Evolutionary conservation across 2,888 invertebrate genomes (phyloP).

Genomic region (Cataglyphis altisquamis): DNA sequence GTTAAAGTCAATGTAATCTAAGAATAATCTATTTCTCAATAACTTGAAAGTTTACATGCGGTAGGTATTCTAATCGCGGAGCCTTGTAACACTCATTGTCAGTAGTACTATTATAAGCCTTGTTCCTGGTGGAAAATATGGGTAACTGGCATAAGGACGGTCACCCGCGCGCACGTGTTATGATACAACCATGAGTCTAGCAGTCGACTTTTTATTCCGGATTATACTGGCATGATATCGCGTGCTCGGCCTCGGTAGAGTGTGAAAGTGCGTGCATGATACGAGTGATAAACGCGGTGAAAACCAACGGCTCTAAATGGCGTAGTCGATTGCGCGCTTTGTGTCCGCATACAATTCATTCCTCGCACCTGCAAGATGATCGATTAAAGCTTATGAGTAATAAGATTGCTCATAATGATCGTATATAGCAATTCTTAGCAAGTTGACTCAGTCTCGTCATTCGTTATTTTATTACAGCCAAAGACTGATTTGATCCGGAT

Average conservation of each 20-base stretch:
- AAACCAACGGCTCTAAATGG: conserved; percentile 45
- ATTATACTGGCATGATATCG: conserved; percentile 36
- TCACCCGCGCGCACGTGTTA: conserved; percentile 60
- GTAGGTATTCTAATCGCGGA: conserved; percentile 54
- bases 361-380: conserved; percentile 66
- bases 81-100: conserved; percentile 6
- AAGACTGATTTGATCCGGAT: conserved; percentile 20
- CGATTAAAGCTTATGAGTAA: conserved; percentile 54
- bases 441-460: conserved; percentile 58
- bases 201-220: conserved; percentile 28
- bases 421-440: conserved; percentile 16
- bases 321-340: conserved; percentile 24
- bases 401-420: conserved; percentile 41
- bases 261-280: conserved; percentile 68
- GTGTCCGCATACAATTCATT: conserved; percentile 23
- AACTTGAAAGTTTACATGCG: conserved; percentile 66
- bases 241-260: conserved; percentile 23
- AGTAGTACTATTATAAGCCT: conserved; percentile 54
- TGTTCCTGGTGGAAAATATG: conserved; percentile 76
- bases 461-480: conserved; percentile 38
- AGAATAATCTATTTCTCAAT: conserved; percentile 58
- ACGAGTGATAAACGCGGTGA: conserved; percentile 60
- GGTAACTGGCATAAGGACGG: conserved; percentile 76
- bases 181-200: conserved; percentile 49
- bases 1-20: conserved; percentile 44